A percentile compares a stretch with the other conserved stretches of the same genome.
phyloP scores from a whole-genome alignment of 2,113 vertebrate species.

The Urocolius indicus region DNA sequence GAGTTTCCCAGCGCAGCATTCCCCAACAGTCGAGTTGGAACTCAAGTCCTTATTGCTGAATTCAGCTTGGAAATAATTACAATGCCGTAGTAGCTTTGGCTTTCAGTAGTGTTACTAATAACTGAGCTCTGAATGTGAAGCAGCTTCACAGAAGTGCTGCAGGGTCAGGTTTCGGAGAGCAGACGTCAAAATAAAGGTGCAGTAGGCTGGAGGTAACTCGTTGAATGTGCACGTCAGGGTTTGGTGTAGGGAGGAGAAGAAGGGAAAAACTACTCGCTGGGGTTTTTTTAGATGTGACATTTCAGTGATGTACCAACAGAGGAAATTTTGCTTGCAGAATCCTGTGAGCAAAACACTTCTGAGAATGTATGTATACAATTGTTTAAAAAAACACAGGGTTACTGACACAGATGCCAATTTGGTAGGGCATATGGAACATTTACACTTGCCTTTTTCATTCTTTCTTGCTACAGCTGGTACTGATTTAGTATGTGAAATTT shows the following conservation, averaged over 20 bases:
- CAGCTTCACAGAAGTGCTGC: conserved; percentile 26
- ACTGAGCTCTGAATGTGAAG: conserved; percentile 39
- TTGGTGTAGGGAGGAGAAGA: conserved; percentile 14
- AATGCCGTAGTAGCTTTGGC: conserved; percentile 29
- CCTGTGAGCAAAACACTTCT: conserved; percentile 86
- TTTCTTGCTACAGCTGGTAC: conserved; percentile 87
- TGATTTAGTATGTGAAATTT: conserved; percentile 89
- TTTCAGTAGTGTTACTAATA: conserved; percentile 17
- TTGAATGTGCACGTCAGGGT: neutral
- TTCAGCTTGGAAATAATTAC: conserved; percentile 56
- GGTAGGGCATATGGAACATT: conserved; percentile 87
- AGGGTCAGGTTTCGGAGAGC: conserved; percentile 32
- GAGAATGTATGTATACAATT: conserved; percentile 89
- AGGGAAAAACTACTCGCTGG: conserved; percentile 34
- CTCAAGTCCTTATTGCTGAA: neutral
- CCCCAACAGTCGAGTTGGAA: conserved; percentile 34
- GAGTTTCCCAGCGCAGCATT: neutral
- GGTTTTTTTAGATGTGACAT: conserved; percentile 65
- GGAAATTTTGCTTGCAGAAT: conserved; percentile 81
- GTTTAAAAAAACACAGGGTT: conserved; percentile 83
- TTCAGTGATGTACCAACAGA: conserved; percentile 76
- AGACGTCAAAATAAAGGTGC: conserved; percentile 68
- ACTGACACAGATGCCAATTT: conserved; percentile 88
- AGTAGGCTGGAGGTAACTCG: conserved; percentile 29
- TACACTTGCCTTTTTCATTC: conserved; percentile 87